phyloP scores from a whole-genome alignment of 2,888 invertebrate species.

The Polia nebulosa region DNA sequence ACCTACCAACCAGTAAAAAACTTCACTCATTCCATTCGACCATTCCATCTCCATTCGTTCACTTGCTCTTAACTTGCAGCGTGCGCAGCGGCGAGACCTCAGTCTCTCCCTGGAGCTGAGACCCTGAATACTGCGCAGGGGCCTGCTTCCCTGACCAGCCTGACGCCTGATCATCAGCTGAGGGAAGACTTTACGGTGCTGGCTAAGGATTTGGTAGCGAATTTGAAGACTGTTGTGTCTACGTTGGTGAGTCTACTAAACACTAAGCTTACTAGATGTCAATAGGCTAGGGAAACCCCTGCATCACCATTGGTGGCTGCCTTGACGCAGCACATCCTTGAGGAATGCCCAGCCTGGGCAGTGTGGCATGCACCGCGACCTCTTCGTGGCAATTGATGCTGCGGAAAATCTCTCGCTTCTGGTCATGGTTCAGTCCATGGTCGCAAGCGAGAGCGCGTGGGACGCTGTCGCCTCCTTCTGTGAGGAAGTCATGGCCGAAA shows the following conservation, averaged over 20 bases:
- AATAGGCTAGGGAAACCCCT: too few relatives aligned
- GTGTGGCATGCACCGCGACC: too few relatives aligned
- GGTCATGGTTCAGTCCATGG: too few relatives aligned
- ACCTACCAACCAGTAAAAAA: not conserved
- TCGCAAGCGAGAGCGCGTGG: too few relatives aligned
- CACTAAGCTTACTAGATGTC: too few relatives aligned
- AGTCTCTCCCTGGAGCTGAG: slow-evolving; percentile 90
- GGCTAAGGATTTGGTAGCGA: slow-evolving; percentile 93
- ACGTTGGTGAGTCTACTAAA: slow-evolving; percentile 76
- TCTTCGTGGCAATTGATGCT: too few relatives aligned
- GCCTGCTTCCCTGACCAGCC: slow-evolving; percentile 83
- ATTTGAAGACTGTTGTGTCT: slow-evolving; percentile 91
- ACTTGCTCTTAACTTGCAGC: slow-evolving; percentile 71
- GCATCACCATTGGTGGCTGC: too few relatives aligned
- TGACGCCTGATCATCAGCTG: slow-evolving; percentile 89
- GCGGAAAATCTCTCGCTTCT: too few relatives aligned
- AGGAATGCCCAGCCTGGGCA: too few relatives aligned
- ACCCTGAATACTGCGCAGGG: slow-evolving; percentile 79
- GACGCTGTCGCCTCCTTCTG: too few relatives aligned
- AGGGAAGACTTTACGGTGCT: slow-evolving; percentile 93
- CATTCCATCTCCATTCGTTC: slow-evolving; percentile 38
- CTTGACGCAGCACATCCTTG: too few relatives aligned
- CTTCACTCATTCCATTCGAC: slow-evolving; percentile 18
- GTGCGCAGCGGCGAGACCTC: slow-evolving; percentile 89
- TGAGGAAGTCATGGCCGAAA: too few relatives aligned